Evolutionary conservation across 2,797 vertebrate genomes (phyloP).

Genomic region (Chaetodon trifasciatus): DNA sequence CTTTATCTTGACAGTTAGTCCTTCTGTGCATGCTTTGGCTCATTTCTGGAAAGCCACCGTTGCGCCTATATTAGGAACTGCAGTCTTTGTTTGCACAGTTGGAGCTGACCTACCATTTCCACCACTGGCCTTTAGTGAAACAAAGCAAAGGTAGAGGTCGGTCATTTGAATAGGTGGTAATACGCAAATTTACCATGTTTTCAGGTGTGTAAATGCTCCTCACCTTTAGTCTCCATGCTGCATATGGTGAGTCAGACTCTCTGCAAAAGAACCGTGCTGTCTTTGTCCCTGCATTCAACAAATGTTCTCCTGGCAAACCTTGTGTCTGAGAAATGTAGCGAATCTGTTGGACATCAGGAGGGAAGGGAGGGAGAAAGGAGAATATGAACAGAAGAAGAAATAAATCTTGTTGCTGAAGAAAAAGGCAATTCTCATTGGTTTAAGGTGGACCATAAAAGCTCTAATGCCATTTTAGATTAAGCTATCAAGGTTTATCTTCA

Average conservation of each 20-base stretch:
- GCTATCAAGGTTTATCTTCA: constrained; percentile 2
- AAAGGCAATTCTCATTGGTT: not conserved
- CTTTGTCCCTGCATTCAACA: constrained; percentile 96
- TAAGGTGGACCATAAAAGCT: not conserved
- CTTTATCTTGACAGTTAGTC: not conserved
- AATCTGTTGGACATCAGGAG: constrained; percentile 87
- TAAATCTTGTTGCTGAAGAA: not conserved
- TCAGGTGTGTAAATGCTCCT: constrained; percentile 46
- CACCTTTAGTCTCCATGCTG: constrained; percentile 97
- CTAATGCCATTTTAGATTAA: not conserved
- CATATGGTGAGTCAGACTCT: constrained; percentile 92
- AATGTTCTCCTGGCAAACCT: constrained; percentile 94
- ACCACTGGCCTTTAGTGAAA: constrained; percentile 4
- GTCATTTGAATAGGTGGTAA: not conserved
- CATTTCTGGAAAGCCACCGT: not conserved
- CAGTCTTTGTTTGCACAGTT: constrained; percentile 8
- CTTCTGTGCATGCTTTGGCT: constrained; percentile 1
- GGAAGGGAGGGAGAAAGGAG: not conserved
- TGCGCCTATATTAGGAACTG: constrained; percentile 12
- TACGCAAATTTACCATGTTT: not conserved
- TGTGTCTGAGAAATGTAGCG: constrained; percentile 99
- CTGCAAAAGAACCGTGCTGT: constrained; percentile 96
- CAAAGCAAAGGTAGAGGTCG: constrained; percentile 10
- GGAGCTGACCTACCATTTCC: not conserved
- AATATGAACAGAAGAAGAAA: constrained; percentile 7